phyloP scores from a whole-genome alignment of 2,113 vertebrate genomes.

The Lagenorhynchus albirostris region DNA sequence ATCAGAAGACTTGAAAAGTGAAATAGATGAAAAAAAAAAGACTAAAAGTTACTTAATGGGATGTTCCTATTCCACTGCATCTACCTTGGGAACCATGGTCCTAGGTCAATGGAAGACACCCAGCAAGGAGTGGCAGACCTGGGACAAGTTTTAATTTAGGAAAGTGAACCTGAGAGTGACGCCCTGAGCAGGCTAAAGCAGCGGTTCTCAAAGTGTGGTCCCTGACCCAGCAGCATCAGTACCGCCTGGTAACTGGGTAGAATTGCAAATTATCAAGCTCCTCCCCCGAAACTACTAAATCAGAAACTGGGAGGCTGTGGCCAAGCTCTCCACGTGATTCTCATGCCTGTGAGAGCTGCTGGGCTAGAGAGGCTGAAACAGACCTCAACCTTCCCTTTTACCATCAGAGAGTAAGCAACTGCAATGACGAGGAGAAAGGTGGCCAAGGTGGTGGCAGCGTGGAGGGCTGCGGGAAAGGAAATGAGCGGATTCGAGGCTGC shows the following conservation, averaged over 20 bases:
- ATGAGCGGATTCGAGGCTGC: neutral
- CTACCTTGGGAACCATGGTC: neutral
- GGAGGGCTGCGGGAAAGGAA: neutral
- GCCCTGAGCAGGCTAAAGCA: neutral
- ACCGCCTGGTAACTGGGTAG: neutral
- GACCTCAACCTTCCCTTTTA: neutral
- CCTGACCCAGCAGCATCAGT: no score
- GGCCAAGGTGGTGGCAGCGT: accelerated
- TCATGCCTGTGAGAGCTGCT: neutral
- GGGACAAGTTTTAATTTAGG: neutral
- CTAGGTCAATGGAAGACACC: neutral
- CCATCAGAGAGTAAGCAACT: neutral
- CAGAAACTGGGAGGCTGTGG: neutral
- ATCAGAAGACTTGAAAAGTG: neutral
- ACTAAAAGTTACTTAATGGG: neutral
- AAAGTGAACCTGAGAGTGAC: neutral
- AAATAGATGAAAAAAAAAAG: neutral
- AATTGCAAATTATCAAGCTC: neutral
- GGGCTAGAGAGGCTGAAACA: neutral
- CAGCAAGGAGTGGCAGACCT: neutral
- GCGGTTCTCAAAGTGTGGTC: neutral
- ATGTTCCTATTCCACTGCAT: no score
- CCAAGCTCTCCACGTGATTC: neutral
- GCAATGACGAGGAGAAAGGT: neutral
- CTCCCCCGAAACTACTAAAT: neutral